These are phyloP conservation scores for Oscheius sp. DNA, from an alignment of 2,888 invertebrate species.

Conservation along the genomic window DNA sequence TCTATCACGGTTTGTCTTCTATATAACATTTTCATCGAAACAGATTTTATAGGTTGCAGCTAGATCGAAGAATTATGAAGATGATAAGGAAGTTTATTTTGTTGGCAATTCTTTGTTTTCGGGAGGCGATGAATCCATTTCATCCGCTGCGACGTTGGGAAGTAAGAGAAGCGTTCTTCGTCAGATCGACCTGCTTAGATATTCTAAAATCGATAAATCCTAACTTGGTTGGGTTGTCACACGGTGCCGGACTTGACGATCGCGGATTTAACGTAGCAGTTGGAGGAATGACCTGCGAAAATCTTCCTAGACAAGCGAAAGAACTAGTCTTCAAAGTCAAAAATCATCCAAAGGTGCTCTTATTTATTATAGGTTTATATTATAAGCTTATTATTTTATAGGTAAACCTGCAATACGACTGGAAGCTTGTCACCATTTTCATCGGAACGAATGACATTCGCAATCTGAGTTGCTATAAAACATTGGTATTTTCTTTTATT, in stretches of 20 bases:
- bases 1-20: conserved; percentile 52
- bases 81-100: conserved; percentile 36
- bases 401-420: conserved; percentile 54
- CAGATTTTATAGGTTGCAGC: conserved; percentile 2
- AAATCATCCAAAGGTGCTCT: not conserved
- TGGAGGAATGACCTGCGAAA: conserved; percentile 51
- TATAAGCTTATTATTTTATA: conserved; percentile 18
- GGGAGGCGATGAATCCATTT: conserved; percentile 40
- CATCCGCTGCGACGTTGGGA: conserved; percentile 2
- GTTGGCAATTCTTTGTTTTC: conserved; percentile 30
- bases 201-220: conserved; percentile 83
- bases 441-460: conserved; percentile 65
- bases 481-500: conserved; percentile 6
- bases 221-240: conserved; percentile 81
- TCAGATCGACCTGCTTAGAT: conserved; percentile 73
- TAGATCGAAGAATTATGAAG: conserved; percentile 29
- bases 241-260: conserved; percentile 78
- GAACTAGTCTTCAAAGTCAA: conserved; percentile 41
- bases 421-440: conserved; percentile 65
- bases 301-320: conserved; percentile 57
- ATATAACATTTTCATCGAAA: not conserved
- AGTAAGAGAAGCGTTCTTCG: not conserved
- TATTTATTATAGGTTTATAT: not conserved
- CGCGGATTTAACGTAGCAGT: conserved; percentile 54
- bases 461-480: conserved; percentile 32